These are phyloP conservation scores for Ochotona princeps DNA, from an alignment of 2,113 vertebrate genomes.

Conservation along the genomic window DNA sequence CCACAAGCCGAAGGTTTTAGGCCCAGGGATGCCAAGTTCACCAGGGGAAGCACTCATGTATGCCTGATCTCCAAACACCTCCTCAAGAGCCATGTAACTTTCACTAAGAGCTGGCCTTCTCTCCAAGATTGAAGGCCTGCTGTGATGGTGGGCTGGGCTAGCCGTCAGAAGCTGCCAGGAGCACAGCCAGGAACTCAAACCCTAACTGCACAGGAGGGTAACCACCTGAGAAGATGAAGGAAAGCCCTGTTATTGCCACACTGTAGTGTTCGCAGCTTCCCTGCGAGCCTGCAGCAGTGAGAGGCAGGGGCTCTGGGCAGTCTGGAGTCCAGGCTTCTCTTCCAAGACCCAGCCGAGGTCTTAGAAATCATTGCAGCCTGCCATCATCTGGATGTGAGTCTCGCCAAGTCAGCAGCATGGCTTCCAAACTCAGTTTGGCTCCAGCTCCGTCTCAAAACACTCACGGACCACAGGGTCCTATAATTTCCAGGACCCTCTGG, in stretches of 20 bases:
- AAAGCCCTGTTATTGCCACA: not conserved
- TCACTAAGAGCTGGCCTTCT: not conserved
- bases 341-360: not conserved
- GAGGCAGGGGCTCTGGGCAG: not conserved
- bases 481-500: not conserved
- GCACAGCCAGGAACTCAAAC: rapidly evolving
- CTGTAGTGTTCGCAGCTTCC: not conserved
- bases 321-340: not conserved
- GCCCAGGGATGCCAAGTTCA: not conserved
- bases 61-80: not conserved
- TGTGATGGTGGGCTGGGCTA: not conserved
- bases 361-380: not conserved
- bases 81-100: not conserved
- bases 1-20: not conserved
- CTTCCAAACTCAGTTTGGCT: not conserved
- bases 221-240: too few species aligned
- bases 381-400: not conserved
- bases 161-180: not conserved
- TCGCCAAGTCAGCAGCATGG: not conserved
- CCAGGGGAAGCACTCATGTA: not conserved
- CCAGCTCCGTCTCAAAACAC: not conserved
- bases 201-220: not conserved
- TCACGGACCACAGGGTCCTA: not conserved
- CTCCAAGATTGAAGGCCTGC: not conserved
- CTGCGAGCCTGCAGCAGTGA: too few species aligned